Conservation (phyloP, 2,797 vertebrate species). For the Prionace glauca region DNA sequence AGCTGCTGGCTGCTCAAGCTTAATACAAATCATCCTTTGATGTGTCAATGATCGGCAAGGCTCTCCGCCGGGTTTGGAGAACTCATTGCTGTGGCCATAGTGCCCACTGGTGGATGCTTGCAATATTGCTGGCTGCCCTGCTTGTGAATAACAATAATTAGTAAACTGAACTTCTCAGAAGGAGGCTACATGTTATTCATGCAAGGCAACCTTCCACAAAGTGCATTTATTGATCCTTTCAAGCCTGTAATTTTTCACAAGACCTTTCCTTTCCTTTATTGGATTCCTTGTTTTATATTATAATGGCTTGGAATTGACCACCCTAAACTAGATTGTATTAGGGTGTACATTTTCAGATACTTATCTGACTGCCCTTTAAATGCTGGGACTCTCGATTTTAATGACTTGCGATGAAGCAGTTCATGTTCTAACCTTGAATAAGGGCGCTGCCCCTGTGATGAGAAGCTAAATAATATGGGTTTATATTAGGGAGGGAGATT, state of each 20-base stretch:
- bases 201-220: not conserved
- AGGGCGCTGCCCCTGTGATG: too few relatives aligned
- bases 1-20: not conserved
- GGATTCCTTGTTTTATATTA: not conserved
- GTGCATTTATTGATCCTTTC: not conserved
- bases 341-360: not conserved
- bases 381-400: not conserved
- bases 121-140: not conserved
- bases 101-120: not conserved
- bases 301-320: not conserved
- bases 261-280: not conserved
- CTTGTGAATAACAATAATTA: not conserved
- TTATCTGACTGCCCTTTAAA: not conserved
- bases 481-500: too few relatives aligned
- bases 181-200: not conserved
- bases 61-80: not conserved
- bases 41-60: not conserved
- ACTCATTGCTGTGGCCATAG: not conserved
- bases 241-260: not conserved
- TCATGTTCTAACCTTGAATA: too few relatives aligned
- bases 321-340: not conserved
- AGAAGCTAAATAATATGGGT: too few relatives aligned
- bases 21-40: not conserved
- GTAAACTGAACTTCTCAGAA: not conserved
- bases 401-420: not conserved